A percentile compares a stretch with the other conserved stretches of the same genome.
Conservation (phyloP, 1,140 invertebrate genomes). For the Drosophila kurseongensis region DNA sequence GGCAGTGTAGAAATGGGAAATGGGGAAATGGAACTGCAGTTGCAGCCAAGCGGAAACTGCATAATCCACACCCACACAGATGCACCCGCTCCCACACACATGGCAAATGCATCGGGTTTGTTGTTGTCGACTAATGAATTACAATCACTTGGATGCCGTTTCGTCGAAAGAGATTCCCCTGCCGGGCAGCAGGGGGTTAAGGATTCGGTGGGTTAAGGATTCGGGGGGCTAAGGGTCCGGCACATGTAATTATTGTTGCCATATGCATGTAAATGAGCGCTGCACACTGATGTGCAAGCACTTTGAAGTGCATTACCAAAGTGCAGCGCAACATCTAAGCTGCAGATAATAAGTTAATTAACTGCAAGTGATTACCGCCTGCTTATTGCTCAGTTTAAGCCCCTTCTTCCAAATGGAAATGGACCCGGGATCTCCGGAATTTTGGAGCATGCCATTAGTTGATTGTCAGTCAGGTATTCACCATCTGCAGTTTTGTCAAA, state of each 20-base stretch:
- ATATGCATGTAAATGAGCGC: slow-evolving; percentile 63
- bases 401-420: neutral
- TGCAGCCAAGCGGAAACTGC: slow-evolving; percentile 79
- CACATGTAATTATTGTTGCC: slow-evolving; percentile 76
- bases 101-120: slow-evolving; percentile 64
- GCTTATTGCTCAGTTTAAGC: slow-evolving; percentile 47
- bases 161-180: slow-evolving; percentile 41
- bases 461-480: neutral
- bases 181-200: slow-evolving; percentile 5
- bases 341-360: slow-evolving; percentile 77
- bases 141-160: slow-evolving; percentile 72
- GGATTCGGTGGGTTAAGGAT: neutral
- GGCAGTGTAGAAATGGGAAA: slow-evolving; percentile 2
- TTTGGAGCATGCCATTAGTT: slow-evolving; percentile 4
- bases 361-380: slow-evolving; percentile 67
- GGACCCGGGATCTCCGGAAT: neutral
- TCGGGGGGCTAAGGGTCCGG: slow-evolving; percentile 4
- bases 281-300: slow-evolving; percentile 75
- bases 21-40: slow-evolving; percentile 52
- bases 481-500: neutral
- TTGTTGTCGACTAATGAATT: slow-evolving; percentile 82
- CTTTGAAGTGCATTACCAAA: slow-evolving; percentile 82
- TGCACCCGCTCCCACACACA: slow-evolving; percentile 10
- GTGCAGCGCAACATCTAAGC: slow-evolving; percentile 57
- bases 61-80: slow-evolving; percentile 66